phyloP scores from a whole-genome alignment of 2,888 invertebrate genomes.

The Melipona bicolor region DNA sequence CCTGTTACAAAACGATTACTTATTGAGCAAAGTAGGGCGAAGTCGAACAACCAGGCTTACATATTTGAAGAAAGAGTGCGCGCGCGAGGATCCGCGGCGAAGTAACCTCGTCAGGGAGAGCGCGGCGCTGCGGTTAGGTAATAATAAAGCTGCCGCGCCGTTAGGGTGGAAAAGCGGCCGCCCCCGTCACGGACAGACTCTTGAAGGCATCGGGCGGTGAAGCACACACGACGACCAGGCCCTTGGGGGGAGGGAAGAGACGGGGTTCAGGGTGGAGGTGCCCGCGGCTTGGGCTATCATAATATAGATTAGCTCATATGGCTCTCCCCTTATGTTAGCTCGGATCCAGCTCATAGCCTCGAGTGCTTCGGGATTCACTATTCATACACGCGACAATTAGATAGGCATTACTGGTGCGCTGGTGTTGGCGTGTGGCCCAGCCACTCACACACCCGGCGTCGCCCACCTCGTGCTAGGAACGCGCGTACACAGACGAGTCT shows the following conservation, averaged over 20 bases:
- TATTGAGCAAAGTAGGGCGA: conserved; percentile 44
- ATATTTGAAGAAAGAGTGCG: conserved; percentile 46
- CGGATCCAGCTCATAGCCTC: conserved; percentile 82
- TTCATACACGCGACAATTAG: conserved; percentile 85
- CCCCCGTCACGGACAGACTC: conserved; percentile 33
- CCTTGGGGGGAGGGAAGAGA: neutral
- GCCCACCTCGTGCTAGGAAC: neutral
- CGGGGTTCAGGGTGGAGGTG: conserved; percentile 32
- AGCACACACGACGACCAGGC: conserved; percentile 33
- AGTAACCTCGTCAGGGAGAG: conserved; percentile 70
- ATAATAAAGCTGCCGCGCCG: conserved; percentile 69
- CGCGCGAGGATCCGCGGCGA: conserved; percentile 62
- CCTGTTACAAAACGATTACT: conserved; percentile 14
- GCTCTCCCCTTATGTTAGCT: conserved; percentile 81
- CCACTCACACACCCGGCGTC: conserved; percentile 7
- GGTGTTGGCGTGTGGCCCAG: conserved; percentile 22
- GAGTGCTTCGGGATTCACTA: conserved; percentile 84
- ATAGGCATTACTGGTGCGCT: conserved; percentile 82
- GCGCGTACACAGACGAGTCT: conserved; percentile 51
- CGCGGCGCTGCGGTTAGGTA: conserved; percentile 67
- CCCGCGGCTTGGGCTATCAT: conserved; percentile 82
- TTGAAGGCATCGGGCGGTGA: conserved; percentile 24
- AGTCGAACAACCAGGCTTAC: conserved; percentile 25
- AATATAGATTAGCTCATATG: conserved; percentile 84
- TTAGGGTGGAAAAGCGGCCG: conserved; percentile 10